A percentile compares a stretch with the other conserved stretches of the same genome.
phyloP scores from a whole-genome alignment of 1,140 invertebrate genomes.

The Holotrichia oblita region DNA sequence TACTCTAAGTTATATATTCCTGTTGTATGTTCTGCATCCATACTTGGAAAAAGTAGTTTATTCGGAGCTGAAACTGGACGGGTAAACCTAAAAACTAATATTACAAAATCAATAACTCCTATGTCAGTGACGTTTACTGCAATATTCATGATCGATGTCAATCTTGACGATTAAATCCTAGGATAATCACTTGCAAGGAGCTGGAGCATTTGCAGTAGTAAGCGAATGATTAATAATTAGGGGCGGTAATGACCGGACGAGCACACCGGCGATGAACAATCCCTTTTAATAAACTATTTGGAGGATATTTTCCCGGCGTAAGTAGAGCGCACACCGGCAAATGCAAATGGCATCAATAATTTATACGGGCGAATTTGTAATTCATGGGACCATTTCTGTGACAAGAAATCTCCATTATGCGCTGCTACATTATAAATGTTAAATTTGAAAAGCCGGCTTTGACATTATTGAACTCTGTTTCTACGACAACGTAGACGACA shows the following conservation, averaged over 20 bases:
- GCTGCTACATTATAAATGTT: constrained; percentile 44
- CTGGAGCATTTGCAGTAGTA: background rate
- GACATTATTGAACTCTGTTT: constrained; percentile 29
- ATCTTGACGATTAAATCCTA: no score
- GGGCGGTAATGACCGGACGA: background rate
- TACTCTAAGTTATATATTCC: no score
- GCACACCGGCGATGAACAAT: background rate
- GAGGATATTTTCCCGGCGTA: background rate
- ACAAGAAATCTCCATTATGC: constrained; percentile 46
- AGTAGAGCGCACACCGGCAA: constrained; percentile 5
- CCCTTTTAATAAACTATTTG: constrained; percentile 22
- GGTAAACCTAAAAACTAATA: no score
- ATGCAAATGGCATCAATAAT: constrained; percentile 40
- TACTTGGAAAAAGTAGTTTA: no score
- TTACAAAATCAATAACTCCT: no score
- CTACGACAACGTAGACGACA: background rate
- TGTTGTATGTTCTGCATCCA: no score
- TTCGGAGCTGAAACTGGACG: no score
- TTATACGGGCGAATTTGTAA: constrained; percentile 43
- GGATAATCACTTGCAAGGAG: no score
- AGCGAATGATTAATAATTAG: background rate
- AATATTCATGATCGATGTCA: no score
- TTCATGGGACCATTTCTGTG: constrained; percentile 43
- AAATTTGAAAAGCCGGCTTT: constrained; percentile 32
- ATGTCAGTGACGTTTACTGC: no score